phyloP scores from a whole-genome alignment of 2,113 vertebrate genomes.

The Phrynocephalus versicolor region DNA sequence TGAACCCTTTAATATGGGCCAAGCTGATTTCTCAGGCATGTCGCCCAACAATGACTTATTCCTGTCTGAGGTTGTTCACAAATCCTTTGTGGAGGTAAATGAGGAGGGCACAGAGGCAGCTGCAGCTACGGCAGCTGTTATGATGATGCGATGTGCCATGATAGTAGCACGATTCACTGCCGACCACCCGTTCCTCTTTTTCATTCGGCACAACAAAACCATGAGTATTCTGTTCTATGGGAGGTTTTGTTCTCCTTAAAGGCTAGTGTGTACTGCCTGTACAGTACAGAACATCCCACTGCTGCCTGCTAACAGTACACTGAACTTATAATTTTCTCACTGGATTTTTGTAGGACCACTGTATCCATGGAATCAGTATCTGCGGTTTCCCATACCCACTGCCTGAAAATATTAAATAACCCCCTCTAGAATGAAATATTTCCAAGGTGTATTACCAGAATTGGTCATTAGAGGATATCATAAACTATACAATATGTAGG shows the following conservation, averaged over 20 bases:
- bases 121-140: slow-evolving; percentile 75
- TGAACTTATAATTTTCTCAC: background rate
- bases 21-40: slow-evolving; percentile 83
- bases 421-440: no score
- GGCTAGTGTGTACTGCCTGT: background rate
- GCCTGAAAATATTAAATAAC: no score
- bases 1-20: slow-evolving; percentile 62
- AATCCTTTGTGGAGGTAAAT: slow-evolving; percentile 89
- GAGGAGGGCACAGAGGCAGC: slow-evolving; percentile 92
- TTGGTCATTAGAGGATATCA: no score
- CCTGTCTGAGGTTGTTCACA: slow-evolving; percentile 87
- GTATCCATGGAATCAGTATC: no score
- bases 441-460: no score
- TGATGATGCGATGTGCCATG: slow-evolving; percentile 62
- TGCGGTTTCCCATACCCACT: no score
- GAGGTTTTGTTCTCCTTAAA: slow-evolving; percentile 68
- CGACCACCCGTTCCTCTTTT: slow-evolving; percentile 81
- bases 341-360: background rate
- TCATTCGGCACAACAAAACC: slow-evolving; percentile 72
- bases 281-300: no score
- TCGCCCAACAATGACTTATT: slow-evolving; percentile 73
- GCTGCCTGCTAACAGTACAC: background rate
- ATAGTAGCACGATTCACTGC: slow-evolving; percentile 30
- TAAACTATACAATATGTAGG: no score
- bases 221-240: slow-evolving; percentile 74